Evolutionary conservation across 2,888 invertebrate genomes (phyloP).

Genomic region (Podabrus alpinus): DNA sequence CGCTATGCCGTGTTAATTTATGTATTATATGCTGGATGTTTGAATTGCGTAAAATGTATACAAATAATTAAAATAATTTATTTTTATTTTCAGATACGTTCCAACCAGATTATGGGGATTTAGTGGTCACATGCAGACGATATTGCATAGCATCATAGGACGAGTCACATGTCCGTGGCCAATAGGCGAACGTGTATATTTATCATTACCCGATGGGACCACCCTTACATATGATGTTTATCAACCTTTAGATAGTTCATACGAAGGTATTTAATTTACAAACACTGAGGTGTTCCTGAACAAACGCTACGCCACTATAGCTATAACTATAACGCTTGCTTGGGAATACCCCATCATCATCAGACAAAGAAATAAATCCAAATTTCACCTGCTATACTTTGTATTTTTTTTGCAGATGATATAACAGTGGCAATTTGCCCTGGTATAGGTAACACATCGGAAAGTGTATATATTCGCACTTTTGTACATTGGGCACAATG

Average conservation of each 20-base stretch:
- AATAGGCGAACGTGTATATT: conserved; percentile 78
- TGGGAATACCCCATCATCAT: not conserved
- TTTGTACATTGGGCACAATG: conserved; percentile 91
- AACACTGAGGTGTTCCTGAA: not conserved
- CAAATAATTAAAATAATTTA: no score
- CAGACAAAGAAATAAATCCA: not conserved
- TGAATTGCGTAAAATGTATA: no score
- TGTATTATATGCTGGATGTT: no score
- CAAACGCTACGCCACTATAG: not conserved
- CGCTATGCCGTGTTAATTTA: no score
- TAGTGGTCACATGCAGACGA: conserved; percentile 93
- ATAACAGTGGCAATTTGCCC: conserved; percentile 87
- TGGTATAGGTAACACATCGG: conserved; percentile 93
- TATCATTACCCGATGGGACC: conserved; percentile 79
- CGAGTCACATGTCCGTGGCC: conserved; percentile 89
- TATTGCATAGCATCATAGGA: conserved; percentile 86
- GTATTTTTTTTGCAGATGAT: conserved; percentile 66
- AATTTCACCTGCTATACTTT: not conserved
- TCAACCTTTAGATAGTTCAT: conserved; percentile 73
- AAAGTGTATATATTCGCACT: conserved; percentile 91
- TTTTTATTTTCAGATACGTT: conserved; percentile 71
- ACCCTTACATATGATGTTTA: conserved; percentile 92
- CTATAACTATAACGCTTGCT: not conserved
- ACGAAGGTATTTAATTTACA: conserved; percentile 63
- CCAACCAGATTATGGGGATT: conserved; percentile 93